A percentile compares a stretch with the other conserved stretches of the same genome.
Evolutionary conservation across 64 coral and sea anemone genomes (phyloP).

Genomic region (Montipora capricornis): DNA sequence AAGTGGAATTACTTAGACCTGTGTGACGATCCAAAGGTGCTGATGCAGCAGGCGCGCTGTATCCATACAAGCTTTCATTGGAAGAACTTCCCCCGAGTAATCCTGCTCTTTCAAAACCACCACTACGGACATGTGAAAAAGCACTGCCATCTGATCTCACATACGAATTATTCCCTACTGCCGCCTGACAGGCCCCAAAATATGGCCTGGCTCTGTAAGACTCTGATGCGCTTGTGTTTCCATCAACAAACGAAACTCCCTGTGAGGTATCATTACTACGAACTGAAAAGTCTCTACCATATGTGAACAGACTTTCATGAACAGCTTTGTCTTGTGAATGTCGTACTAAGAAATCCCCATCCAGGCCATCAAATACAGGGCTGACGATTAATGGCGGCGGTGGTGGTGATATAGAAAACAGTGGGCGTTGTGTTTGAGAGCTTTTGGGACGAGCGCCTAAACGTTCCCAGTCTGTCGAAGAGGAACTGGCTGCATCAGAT

Average conservation of each 20-base stretch:
- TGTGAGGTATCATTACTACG: neutral
- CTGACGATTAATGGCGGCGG: no score
- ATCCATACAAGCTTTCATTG: neutral
- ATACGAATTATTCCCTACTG: neutral
- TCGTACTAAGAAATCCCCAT: neutral
- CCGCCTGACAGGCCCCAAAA: neutral
- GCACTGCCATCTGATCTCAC: neutral
- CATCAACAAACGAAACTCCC: neutral
- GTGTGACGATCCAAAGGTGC: neutral
- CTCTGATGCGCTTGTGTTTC: neutral
- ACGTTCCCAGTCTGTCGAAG: neutral
- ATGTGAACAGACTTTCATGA: neutral
- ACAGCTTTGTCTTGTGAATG: neutral
- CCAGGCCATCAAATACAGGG: neutral
- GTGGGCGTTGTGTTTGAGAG: neutral
- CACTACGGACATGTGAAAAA: neutral
- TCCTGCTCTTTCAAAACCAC: no score
- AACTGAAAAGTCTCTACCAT: neutral
- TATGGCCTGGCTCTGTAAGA: neutral
- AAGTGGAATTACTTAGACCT: neutral
- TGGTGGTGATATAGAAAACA: neutral
- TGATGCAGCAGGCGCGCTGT: neutral
- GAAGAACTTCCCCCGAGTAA: neutral
- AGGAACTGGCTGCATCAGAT: neutral
- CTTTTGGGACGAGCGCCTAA: conserved; percentile 3